These are phyloP conservation scores for Sanderia malayensis DNA, from an alignment of 30 jellyfish, hydroid and myxozoan genomes.

Conservation along the genomic window DNA sequence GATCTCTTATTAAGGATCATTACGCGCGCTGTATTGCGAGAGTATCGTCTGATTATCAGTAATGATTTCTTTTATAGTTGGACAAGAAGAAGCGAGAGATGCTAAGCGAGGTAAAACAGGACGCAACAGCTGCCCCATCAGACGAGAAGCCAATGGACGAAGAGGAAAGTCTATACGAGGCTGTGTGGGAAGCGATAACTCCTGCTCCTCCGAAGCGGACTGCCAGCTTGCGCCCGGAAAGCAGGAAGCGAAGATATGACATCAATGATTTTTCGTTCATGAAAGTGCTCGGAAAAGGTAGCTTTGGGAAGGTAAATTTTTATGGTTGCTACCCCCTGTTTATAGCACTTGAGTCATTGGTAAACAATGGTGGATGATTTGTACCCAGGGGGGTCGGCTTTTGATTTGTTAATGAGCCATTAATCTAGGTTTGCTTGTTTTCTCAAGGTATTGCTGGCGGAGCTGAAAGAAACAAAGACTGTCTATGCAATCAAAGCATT, in stretches of 20 bases:
- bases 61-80: slow-evolving; percentile 30
- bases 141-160: slow-evolving; percentile 84
- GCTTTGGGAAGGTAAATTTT: slow-evolving; percentile 92
- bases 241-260: slow-evolving; percentile 69
- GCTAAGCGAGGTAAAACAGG: slow-evolving; percentile 23
- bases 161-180: slow-evolving; percentile 78
- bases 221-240: slow-evolving; percentile 86
- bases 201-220: slow-evolving; percentile 99
- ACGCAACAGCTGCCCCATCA: slow-evolving; percentile 19
- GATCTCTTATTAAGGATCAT: too few species aligned
- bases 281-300: slow-evolving; percentile 94
- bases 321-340: background rate
- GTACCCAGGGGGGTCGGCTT: too few species aligned
- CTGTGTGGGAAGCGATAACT: slow-evolving; percentile 90
- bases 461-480: slow-evolving; percentile 75
- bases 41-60: too few species aligned
- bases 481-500: slow-evolving; percentile 92
- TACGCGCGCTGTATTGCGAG: too few species aligned
- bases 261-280: slow-evolving; percentile 73
- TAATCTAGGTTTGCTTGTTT: too few species aligned
- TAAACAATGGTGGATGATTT: too few species aligned
- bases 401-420: too few species aligned
- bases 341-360: too few species aligned
- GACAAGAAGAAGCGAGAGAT: slow-evolving; percentile 86
- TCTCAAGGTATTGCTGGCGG: slow-evolving; percentile 89